Evolutionary conservation across 2,113 vertebrate genomes (phyloP).

Genomic region (Cynopterus brachyotis): DNA sequence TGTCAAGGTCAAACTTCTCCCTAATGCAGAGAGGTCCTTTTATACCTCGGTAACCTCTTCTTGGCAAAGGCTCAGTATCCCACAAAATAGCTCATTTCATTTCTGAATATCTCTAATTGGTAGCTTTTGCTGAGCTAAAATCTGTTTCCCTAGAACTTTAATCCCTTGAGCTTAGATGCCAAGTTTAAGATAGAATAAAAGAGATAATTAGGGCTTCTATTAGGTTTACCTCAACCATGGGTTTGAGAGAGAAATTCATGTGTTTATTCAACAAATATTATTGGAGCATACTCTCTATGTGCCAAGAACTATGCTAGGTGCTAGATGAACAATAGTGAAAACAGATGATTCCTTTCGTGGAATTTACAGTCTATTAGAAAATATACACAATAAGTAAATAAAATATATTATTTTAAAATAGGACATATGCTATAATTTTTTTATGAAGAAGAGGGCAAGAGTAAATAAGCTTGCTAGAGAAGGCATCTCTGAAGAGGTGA

Average conservation of each 20-base stretch:
- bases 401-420: conserved; percentile 8
- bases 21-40: not conserved
- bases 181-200: conserved; percentile 23
- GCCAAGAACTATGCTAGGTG: not conserved
- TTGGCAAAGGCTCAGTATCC: not conserved
- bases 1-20: not conserved
- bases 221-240: not conserved
- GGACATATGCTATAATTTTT: not conserved
- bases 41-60: not conserved
- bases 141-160: conserved; percentile 34
- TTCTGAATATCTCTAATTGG: conserved; percentile 22
- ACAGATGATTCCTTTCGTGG: not conserved
- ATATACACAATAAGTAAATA: not conserved
- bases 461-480: conserved; percentile 22
- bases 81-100: not conserved
- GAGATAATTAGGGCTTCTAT: not conserved
- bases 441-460: not conserved
- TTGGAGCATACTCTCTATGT: not conserved
- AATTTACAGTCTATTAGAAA: not conserved
- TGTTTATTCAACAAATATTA: not conserved
- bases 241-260: not conserved
- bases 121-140: conserved; percentile 27
- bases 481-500: not conserved
- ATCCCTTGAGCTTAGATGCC: not conserved
- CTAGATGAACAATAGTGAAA: not conserved